phyloP scores from a whole-genome alignment of 1,140 invertebrate species.

The Anoplolepis gracilipes region DNA sequence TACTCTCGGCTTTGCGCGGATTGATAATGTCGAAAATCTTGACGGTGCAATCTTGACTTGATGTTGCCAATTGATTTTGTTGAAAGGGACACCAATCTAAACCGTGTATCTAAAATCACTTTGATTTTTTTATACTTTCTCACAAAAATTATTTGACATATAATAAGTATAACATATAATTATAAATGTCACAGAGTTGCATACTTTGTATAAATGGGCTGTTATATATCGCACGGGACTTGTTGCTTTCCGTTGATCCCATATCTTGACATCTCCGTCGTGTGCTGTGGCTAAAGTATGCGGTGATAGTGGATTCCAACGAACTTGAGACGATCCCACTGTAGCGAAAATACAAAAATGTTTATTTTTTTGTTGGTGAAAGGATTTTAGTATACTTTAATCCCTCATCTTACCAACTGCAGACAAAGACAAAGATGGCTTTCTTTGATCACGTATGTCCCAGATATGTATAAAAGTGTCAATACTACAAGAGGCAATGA shows the following conservation, averaged over 20 bases:
- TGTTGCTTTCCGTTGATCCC: constrained; percentile 96
- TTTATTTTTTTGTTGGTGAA: not conserved
- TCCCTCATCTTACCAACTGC: constrained; percentile 88
- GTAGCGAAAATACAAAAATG: constrained; percentile 61
- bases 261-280: constrained; percentile 97
- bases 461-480: constrained; percentile 97
- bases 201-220: constrained; percentile 94
- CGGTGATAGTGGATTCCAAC: constrained; percentile 95
- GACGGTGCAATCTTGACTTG: constrained; percentile 97
- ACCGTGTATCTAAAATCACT: constrained; percentile 91
- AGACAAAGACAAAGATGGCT: constrained; percentile 93
- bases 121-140: constrained; percentile 22
- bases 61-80: constrained; percentile 95
- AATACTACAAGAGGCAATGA: constrained; percentile 96
- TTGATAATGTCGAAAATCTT: constrained; percentile 97
- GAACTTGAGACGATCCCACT: constrained; percentile 97
- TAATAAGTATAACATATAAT: not conserved
- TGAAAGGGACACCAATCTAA: constrained; percentile 96
- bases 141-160: not conserved
- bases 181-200: not conserved
- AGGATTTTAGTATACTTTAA: not conserved
- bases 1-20: constrained; percentile 92
- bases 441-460: constrained; percentile 95
- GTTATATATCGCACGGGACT: constrained; percentile 96
- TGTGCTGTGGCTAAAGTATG: constrained; percentile 96